These are phyloP conservation scores for Ennomos quercinarius DNA, from an alignment of 2,888 invertebrate genomes.

Conservation along the genomic window DNA sequence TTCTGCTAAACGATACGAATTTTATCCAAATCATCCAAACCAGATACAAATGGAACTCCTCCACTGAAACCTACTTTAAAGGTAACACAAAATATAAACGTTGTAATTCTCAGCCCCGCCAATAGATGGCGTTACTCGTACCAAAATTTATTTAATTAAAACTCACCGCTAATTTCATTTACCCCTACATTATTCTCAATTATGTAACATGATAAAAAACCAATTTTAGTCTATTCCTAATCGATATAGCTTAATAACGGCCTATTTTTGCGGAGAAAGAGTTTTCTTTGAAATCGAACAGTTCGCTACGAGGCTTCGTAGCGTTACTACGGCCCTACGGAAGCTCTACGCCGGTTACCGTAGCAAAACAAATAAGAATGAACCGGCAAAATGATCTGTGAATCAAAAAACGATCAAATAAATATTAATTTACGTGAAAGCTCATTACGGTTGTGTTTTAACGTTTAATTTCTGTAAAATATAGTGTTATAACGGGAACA, in stretches of 20 bases:
- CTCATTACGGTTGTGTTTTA: conserved; percentile 15
- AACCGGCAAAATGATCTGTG: conserved; percentile 46
- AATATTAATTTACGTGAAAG: conserved; percentile 24
- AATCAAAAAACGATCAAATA: conserved; percentile 30
- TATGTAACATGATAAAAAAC: not conserved
- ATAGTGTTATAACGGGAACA: conserved; percentile 7
- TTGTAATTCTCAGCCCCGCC: conserved; percentile 20
- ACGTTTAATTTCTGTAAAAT: conserved; percentile 17
- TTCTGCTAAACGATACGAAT: too few species aligned
- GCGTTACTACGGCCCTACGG: conserved; percentile 52
- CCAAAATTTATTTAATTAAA: conserved; percentile 21
- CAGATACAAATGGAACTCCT: not conserved
- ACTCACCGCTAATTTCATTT: not conserved
- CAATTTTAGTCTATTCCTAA: not conserved
- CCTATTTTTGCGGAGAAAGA: conserved; percentile 5
- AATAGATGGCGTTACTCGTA: conserved; percentile 55
- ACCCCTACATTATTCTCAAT: not conserved
- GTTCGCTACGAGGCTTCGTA: conserved; percentile 65
- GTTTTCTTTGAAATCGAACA: conserved; percentile 43
- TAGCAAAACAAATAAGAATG: conserved; percentile 41
- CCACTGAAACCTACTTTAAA: not conserved
- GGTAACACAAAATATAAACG: not conserved
- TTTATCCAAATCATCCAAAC: not conserved
- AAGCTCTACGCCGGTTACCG: conserved; percentile 44
- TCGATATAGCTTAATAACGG: not conserved